A percentile compares a stretch with the other conserved stretches of the same genome.
phyloP scores from a whole-genome alignment of 2,113 vertebrate genomes.

The Paramormyrops kingsleyae region DNA sequence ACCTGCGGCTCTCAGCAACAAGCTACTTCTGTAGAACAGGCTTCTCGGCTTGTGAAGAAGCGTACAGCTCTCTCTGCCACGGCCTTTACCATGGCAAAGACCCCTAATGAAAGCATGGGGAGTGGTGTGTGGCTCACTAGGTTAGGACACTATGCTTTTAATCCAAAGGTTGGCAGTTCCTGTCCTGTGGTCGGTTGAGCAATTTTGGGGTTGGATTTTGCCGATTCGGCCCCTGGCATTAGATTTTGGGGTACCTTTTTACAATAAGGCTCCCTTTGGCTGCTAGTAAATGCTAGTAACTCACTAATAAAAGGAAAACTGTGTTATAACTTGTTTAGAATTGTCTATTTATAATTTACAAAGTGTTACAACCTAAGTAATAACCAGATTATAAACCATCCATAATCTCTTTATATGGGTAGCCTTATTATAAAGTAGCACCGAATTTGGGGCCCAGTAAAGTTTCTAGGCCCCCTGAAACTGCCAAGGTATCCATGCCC shows the following conservation, averaged over 20 bases:
- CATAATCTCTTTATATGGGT: too few relatives aligned
- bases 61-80: background rate
- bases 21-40: background rate
- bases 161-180: background rate
- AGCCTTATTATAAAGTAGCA: too few relatives aligned
- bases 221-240: background rate
- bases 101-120: background rate
- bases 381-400: too few relatives aligned
- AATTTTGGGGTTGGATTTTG: background rate
- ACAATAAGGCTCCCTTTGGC: too few relatives aligned
- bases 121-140: background rate
- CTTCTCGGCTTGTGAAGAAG: background rate
- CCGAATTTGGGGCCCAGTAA: background rate
- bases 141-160: background rate
- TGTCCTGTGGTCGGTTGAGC: background rate
- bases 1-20: background rate
- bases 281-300: too few relatives aligned
- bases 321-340: too few relatives aligned
- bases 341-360: too few relatives aligned
- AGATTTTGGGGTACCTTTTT: background rate
- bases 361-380: too few relatives aligned
- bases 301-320: too few relatives aligned
- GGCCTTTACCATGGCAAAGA: background rate
- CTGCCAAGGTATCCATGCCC: background rate
- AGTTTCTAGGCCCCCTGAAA: background rate